phyloP scores from a whole-genome alignment of 30 jellyfish, hydroid and myxozoan genomes.

The Pelagia noctiluca region DNA sequence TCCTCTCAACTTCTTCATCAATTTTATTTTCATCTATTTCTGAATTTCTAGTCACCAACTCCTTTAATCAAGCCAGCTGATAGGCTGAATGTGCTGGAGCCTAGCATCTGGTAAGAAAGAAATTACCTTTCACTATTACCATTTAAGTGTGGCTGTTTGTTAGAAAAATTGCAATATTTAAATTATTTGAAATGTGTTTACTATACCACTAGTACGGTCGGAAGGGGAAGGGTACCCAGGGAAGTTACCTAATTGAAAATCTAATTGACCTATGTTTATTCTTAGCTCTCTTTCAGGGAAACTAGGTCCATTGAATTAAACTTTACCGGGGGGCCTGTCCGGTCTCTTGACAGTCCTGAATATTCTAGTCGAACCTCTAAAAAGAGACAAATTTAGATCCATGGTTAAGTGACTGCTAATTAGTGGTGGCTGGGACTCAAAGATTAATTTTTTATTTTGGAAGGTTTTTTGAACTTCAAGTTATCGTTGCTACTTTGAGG shows the following conservation, averaged over 20 bases:
- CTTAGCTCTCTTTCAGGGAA: too few species aligned
- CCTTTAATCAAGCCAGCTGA: conserved; percentile 57
- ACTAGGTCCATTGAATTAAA: too few species aligned
- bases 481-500: too few species aligned
- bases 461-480: too few species aligned
- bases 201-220: not conserved
- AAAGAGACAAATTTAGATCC: too few species aligned
- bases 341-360: too few species aligned
- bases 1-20: not conserved
- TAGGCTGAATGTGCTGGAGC: conserved; percentile 54
- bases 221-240: not conserved
- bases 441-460: not conserved
- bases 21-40: not conserved
- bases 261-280: not conserved
- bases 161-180: not conserved
- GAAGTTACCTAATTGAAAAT: not conserved
- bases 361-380: too few species aligned
- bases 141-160: not conserved
- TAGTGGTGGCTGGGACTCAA: not conserved
- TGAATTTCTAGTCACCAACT: not conserved
- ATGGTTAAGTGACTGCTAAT: not conserved
- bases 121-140: too few species aligned
- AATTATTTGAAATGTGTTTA: not conserved
- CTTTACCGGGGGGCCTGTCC: too few species aligned
- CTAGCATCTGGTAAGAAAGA: conserved; percentile 52